Percentiles rank a stretch among this genome's conserved stretches.
phyloP scores from a whole-genome alignment of 2,888 invertebrate genomes.

The Torymus tubicola region DNA sequence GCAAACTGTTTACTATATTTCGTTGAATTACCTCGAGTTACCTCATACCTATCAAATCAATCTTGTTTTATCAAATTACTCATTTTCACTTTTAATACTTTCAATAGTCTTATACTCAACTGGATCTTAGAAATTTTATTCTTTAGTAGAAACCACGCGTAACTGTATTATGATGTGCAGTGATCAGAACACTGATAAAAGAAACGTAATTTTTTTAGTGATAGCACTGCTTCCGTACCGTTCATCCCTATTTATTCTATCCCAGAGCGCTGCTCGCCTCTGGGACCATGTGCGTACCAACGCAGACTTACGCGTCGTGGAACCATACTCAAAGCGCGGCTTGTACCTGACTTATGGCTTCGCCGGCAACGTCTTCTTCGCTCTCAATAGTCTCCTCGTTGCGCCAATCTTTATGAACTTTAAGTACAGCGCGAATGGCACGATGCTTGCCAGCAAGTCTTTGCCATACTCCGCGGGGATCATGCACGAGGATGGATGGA shows the following conservation, averaged over 20 bases:
- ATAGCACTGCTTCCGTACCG: neutral
- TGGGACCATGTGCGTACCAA: neutral
- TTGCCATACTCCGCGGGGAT: slow-evolving; percentile 55
- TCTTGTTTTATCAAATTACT: too few relatives aligned
- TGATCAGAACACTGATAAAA: too few relatives aligned
- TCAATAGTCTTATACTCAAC: too few relatives aligned
- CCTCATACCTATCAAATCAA: too few relatives aligned
- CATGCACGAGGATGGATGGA: slow-evolving; percentile 45
- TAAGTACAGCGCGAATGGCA: slow-evolving; percentile 47
- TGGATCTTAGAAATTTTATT: too few relatives aligned
- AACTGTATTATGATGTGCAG: too few relatives aligned
- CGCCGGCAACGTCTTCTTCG: slow-evolving; percentile 57
- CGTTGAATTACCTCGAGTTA: too few relatives aligned
- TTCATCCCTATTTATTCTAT: neutral
- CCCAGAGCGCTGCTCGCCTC: neutral
- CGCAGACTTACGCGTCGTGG: neutral
- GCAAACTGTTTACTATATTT: too few relatives aligned
- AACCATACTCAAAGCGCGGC: neutral
- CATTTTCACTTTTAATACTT: too few relatives aligned
- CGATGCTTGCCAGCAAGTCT: slow-evolving; percentile 47
- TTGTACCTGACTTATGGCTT: slow-evolving; percentile 58
- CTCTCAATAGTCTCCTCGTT: slow-evolving; percentile 50
- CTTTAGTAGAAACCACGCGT: too few relatives aligned
- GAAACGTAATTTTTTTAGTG: neutral
- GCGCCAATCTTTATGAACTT: slow-evolving; percentile 29